Evolutionary conservation across 2,888 invertebrate species (phyloP), one percentile per base, ranked within the genome.

Genomic region (Diarsia mendica): DNA sequence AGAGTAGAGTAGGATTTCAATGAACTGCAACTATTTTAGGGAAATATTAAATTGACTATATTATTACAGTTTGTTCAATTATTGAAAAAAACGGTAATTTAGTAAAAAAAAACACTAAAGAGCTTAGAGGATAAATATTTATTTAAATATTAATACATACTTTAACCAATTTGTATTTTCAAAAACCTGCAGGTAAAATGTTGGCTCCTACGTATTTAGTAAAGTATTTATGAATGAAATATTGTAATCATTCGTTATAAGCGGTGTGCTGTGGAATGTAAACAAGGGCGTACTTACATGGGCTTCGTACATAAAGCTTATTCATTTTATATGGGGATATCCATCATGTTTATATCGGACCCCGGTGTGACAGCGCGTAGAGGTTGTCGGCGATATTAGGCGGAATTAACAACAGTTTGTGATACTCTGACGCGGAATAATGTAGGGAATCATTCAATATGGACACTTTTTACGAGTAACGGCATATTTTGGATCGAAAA

Each of bases 341-440:
- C 95, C 94, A 96, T 96, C 95, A 96, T 94, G 91, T 93, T 94
- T 92, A 93, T 94, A 94, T 95, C 94, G 93, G 93, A 90, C 91
- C 91, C 92, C 87, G 91, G 90, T 93, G 91, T 93, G 94, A 94
- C 95, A 94, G 92, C 92, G 90, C 89, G 93, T 94, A 93, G 94
- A 94, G 93, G 94, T 94, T 95, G 93, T 91, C 91, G 92, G 89
- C 93, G 93, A 95, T 95, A 95, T 95, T 95, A 95, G 94, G 91
- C 90, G 90, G 93, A 95, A 95, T 96, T 94, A 95, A 95, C 95
- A 94, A 92, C 95, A 94, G 93, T 94, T 95, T 93, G 92, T 92
- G 92, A 94, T 92, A 94, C 93, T 95, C 93, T 93, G 94, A 95
- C 94, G 90, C 89, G 90, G 92, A 95, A 91, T 94, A 94, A 94